These are phyloP conservation scores for Nothoprocta perdicaria DNA, from an alignment of 2,113 vertebrate genomes.

Conservation along the genomic window DNA sequence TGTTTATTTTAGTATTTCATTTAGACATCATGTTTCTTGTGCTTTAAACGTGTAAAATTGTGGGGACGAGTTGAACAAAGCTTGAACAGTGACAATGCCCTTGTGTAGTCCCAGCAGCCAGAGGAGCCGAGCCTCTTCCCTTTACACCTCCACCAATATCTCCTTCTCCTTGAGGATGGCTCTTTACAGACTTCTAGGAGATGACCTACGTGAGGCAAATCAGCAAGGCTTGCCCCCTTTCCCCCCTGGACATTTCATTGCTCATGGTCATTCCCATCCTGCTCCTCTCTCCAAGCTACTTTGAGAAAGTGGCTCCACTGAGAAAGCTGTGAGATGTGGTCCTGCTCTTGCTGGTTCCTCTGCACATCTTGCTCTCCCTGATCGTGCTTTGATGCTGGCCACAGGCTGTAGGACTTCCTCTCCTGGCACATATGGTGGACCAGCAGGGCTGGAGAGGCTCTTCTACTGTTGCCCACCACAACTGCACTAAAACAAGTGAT, in stretches of 20 bases:
- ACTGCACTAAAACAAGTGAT: neutral
- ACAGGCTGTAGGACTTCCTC: neutral
- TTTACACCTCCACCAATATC: neutral
- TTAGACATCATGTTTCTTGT: neutral
- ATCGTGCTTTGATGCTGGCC: fast-evolving
- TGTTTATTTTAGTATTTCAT: neutral
- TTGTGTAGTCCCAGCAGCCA: neutral
- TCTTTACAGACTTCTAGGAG: neutral
- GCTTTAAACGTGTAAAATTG: neutral
- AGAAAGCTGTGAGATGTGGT: neutral
- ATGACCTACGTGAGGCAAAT: fast-evolving
- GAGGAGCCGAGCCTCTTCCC: too few relatives aligned
- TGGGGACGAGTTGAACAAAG: neutral
- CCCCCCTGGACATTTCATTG: neutral
- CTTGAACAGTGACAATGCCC: too few relatives aligned
- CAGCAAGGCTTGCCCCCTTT: neutral
- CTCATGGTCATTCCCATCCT: neutral
- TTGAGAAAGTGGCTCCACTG: too few relatives aligned
- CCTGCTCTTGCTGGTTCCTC: neutral
- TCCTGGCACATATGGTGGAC: neutral
- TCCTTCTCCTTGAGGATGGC: neutral
- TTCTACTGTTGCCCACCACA: neutral
- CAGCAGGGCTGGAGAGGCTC: neutral
- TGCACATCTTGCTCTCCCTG: fast-evolving
- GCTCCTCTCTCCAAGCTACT: neutral